Evolutionary conservation across 2,113 vertebrate genomes (phyloP).

Genomic region (Axis porcinus): DNA sequence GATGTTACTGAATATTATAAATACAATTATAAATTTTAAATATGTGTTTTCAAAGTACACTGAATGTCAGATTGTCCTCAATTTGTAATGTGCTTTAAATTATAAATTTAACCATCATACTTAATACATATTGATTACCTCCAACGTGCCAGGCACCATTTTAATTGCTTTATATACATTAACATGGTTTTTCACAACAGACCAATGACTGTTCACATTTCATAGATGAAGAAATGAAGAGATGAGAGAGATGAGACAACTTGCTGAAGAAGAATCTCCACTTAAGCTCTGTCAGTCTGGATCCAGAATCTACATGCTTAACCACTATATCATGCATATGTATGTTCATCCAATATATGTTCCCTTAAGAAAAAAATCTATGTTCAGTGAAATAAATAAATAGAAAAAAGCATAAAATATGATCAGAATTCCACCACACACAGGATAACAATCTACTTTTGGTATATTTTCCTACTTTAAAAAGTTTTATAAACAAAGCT

Average conservation of each 20-base stretch:
- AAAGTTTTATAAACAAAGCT: neutral
- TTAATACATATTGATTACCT: neutral
- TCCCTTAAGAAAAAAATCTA: neutral
- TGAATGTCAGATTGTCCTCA: neutral
- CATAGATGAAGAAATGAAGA: neutral
- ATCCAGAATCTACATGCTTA: neutral
- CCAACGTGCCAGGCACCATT: neutral
- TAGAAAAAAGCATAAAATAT: neutral
- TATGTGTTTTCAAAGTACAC: neutral
- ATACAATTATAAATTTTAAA: neutral
- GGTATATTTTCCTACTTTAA: neutral
- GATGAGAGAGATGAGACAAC: neutral
- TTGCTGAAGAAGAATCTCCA: neutral
- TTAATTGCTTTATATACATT: neutral
- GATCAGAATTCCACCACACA: neutral
- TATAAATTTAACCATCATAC: neutral
- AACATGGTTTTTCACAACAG: neutral
- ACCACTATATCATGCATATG: neutral
- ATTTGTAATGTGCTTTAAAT: neutral
- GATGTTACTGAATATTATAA: neutral
- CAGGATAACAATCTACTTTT: neutral
- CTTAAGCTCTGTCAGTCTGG: neutral
- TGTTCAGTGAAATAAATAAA: neutral
- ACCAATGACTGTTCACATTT: neutral
- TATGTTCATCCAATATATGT: neutral